A percentile compares a stretch with the other conserved stretches of the same genome.
Evolutionary conservation across 2,797 vertebrate genomes (phyloP).

Genomic region (Muscicapa comitata): DNA sequence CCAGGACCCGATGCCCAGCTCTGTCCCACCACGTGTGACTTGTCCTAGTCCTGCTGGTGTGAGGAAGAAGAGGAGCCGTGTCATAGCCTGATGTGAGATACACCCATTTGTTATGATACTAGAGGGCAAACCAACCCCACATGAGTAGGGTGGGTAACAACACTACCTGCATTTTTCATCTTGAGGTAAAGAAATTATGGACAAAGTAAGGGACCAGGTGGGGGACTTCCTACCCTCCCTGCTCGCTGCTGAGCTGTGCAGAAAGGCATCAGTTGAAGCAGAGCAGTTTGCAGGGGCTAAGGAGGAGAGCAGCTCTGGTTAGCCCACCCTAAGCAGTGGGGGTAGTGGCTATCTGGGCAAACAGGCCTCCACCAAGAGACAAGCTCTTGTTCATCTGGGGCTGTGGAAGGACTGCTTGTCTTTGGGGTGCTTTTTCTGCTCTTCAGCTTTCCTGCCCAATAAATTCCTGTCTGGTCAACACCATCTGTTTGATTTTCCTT

Average conservation of each 20-base stretch:
- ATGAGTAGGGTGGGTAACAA: not conserved
- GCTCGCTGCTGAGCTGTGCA: rapidly evolving
- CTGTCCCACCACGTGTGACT: not conserved
- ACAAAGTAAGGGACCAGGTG: not conserved
- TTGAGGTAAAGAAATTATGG: not conserved
- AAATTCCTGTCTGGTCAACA: not conserved
- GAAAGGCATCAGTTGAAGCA: rapidly evolving
- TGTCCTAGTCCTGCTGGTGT: not conserved
- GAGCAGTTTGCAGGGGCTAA: not conserved
- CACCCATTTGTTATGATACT: not conserved
- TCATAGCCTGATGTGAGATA: not conserved
- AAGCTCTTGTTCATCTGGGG: not conserved
- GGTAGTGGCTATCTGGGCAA: not conserved
- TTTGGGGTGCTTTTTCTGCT: not conserved
- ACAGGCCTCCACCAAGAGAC: not conserved
- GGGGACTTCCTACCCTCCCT: not conserved
- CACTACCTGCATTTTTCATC: not conserved
- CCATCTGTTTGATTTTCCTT: not conserved
- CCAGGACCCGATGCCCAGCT: not conserved
- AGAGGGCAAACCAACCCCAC: not conserved
- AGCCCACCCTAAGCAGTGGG: not conserved
- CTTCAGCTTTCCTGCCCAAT: not conserved
- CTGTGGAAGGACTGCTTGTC: not conserved
- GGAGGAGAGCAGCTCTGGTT: not conserved
- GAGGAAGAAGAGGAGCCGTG: not conserved